Percentiles rank a stretch among this genome's conserved stretches.
phyloP scores from a whole-genome alignment of 2,888 invertebrate genomes.

The Campoletis raptor region DNA sequence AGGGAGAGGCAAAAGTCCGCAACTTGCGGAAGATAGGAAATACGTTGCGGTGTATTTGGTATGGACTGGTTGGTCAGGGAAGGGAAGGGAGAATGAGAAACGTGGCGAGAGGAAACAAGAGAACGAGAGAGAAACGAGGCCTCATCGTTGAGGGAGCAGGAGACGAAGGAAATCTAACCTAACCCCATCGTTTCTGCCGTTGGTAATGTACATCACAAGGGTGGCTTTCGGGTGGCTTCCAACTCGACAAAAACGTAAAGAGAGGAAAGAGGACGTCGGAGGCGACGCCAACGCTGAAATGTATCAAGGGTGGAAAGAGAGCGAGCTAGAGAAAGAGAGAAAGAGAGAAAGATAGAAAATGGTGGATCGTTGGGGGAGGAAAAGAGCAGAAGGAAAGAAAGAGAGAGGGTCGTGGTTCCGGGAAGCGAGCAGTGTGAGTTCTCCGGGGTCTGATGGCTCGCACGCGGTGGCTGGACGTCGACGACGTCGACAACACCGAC shows the following conservation, averaged over 20 bases:
- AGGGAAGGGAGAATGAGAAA: constrained; percentile 15
- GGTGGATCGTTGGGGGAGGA: constrained; percentile 50
- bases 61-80: constrained; percentile 19
- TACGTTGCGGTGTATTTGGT: constrained; percentile 24
- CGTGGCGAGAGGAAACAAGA: constrained; percentile 39
- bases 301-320: constrained; percentile 15
- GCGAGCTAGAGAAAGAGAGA: constrained; percentile 11
- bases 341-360: constrained; percentile 39
- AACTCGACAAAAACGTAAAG: constrained; percentile 38
- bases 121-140: constrained; percentile 61
- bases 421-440: constrained; percentile 76
- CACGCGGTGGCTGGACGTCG: constrained; percentile 72
- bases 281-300: constrained; percentile 20
- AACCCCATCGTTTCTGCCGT: constrained; percentile 40
- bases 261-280: constrained; percentile 25
- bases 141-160: constrained; percentile 35
- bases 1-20: constrained; percentile 25
- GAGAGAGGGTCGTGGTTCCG: constrained; percentile 75
- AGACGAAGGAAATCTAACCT: constrained; percentile 48
- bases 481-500: constrained; percentile 43
- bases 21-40: constrained; percentile 34
- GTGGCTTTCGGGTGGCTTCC: constrained; percentile 68
- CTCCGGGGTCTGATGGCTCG: constrained; percentile 64
- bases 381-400: constrained; percentile 32
- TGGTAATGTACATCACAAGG: constrained; percentile 7